Evolutionary conservation across 2,113 vertebrate species (phyloP).

Genomic region (Suricata suricatta): DNA sequence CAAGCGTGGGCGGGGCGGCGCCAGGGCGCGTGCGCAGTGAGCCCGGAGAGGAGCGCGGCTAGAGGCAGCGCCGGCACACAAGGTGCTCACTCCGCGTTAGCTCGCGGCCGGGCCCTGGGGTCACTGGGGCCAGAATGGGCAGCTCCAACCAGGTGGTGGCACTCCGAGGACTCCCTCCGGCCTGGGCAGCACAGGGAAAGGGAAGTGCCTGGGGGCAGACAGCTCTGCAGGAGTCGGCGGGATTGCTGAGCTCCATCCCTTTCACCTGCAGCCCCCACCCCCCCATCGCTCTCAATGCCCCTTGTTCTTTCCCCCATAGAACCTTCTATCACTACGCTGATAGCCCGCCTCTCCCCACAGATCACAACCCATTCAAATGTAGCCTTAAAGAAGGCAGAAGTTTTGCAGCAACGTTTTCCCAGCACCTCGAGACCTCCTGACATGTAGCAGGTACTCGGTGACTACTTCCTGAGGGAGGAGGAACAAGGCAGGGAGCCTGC

Average conservation of each 20-base stretch:
- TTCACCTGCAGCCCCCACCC: background rate
- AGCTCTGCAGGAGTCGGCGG: fast-evolving
- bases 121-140: background rate
- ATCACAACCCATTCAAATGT: background rate
- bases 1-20: fast-evolving
- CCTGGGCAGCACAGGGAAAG: background rate
- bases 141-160: background rate
- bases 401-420: background rate
- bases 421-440: background rate
- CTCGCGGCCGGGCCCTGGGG: fast-evolving
- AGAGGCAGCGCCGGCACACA: background rate
- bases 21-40: no score
- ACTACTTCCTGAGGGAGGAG: background rate
- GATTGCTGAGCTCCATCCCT: background rate
- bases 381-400: background rate
- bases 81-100: background rate
- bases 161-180: background rate
- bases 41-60: background rate
- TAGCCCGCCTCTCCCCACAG: fast-evolving
- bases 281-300: background rate
- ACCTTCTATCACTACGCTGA: background rate
- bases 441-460: no score
- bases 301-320: fast-evolving
- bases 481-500: background rate
- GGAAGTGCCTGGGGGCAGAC: background rate